phyloP scores from a whole-genome alignment of 2,113 vertebrate species.

The Macquaria ambigua region DNA sequence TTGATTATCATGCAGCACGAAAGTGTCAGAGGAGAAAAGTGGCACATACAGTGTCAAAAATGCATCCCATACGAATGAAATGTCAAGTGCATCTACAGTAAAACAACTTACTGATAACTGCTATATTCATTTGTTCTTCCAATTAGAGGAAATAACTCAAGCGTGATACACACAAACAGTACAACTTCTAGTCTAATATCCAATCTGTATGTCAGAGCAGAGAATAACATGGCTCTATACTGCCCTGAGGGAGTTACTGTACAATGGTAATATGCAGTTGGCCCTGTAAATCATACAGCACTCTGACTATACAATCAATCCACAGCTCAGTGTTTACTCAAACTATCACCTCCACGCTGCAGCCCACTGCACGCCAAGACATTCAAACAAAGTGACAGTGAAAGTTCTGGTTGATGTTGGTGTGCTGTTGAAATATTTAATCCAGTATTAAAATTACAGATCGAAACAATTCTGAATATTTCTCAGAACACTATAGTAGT shows the following conservation, averaged over 20 bases:
- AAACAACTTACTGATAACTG: not conserved
- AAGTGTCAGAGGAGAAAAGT: not conserved
- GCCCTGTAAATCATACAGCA: constrained; percentile 51
- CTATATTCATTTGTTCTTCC: not conserved
- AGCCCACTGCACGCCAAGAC: not conserved
- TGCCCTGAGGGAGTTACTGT: constrained; percentile 15
- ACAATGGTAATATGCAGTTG: constrained; percentile 51
- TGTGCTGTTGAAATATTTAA: not conserved
- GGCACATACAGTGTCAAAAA: not conserved
- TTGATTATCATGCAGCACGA: not conserved
- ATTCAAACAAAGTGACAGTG: constrained; percentile 5
- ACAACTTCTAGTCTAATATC: constrained; percentile 12
- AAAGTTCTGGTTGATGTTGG: not conserved
- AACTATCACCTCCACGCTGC: constrained; percentile 35
- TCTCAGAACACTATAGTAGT: not conserved
- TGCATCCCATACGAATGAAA: not conserved
- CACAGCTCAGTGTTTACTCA: constrained; percentile 54
- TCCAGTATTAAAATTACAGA: not conserved
- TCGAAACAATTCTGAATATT: too few species aligned
- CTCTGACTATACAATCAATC: constrained; percentile 45
- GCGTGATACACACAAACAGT: constrained; percentile 4
- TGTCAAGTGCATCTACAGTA: not conserved
- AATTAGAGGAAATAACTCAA: not conserved
- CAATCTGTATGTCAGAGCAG: not conserved
- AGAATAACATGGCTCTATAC: constrained; percentile 21